phyloP scores from a whole-genome alignment of 2,113 vertebrate species.

The Aix galericulata region DNA sequence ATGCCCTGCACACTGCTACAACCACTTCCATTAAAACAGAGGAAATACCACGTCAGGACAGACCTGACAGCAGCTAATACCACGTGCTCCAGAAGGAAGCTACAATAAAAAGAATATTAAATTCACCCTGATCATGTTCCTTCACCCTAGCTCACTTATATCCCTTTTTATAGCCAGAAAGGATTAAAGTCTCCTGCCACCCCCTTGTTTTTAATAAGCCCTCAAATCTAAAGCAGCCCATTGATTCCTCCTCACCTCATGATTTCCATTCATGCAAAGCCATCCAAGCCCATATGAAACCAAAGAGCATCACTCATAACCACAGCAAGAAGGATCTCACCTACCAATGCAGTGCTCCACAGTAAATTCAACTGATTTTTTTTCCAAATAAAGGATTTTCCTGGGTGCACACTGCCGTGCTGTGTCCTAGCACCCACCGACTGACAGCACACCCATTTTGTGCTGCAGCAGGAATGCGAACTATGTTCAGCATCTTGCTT shows the following conservation, averaged over 20 bases:
- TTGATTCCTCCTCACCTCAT: fast-evolving
- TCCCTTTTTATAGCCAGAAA: not conserved
- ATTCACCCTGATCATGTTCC: not conserved
- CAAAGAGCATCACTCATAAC: not conserved
- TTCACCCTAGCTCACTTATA: not conserved
- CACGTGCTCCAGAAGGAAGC: not conserved
- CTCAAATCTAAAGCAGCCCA: too few species aligned
- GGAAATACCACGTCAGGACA: not conserved
- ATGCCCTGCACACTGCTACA: not conserved
- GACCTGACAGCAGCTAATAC: not conserved
- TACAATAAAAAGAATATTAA: not conserved
- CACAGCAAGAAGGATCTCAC: not conserved
- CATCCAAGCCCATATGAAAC: not conserved
- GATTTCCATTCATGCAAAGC: not conserved
- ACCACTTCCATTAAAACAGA: not conserved
- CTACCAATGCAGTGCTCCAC: not conserved
- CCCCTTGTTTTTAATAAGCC: not conserved
- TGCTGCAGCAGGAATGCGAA: constrained; percentile 61
- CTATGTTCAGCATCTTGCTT: constrained; percentile 68
- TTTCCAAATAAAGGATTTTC: not conserved
- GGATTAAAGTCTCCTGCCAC: not conserved
- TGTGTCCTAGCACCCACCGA: not conserved
- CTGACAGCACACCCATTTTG: constrained; percentile 5
- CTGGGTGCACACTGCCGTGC: not conserved
- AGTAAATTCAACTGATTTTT: not conserved